phyloP scores from a whole-genome alignment of 1,140 invertebrate genomes.

The Vollenhovia emeryi region DNA sequence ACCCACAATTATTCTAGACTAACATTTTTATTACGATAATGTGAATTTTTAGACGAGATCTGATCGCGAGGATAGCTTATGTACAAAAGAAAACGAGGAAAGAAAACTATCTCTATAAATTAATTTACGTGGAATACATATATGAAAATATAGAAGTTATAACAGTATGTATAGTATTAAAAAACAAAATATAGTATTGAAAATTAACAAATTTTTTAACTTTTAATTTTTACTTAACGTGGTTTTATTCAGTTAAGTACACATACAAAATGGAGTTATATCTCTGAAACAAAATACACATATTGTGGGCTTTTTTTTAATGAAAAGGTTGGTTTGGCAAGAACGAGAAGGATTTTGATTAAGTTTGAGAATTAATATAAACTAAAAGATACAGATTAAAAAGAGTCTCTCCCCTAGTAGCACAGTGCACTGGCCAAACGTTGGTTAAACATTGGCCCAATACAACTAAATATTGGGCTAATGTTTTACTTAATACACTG shows the following conservation, averaged over 20 bases:
- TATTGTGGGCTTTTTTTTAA: too few relatives aligned
- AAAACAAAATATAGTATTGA: not conserved
- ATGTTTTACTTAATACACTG: too few relatives aligned
- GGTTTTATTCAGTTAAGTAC: not conserved
- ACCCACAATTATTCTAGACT: not conserved
- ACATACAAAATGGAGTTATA: not conserved
- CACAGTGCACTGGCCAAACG: too few relatives aligned
- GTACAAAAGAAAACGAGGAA: not conserved
- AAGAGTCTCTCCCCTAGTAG: too few relatives aligned
- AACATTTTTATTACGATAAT: not conserved
- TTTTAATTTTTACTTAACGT: not conserved
- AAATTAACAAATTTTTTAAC: not conserved
- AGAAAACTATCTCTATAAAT: not conserved
- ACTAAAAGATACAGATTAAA: too few relatives aligned
- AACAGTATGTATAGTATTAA: not conserved
- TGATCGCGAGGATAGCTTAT: not conserved
- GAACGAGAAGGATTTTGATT: too few relatives aligned
- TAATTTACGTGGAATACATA: too few relatives aligned
- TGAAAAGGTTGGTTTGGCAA: too few relatives aligned
- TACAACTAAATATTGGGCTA: too few relatives aligned
- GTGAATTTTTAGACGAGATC: not conserved
- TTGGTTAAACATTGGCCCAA: too few relatives aligned
- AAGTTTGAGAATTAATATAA: too few relatives aligned
- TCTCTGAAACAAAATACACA: too few relatives aligned
- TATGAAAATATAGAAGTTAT: not conserved